Conservation (phyloP, 2,113 vertebrate genomes). For the Telmatochromis sp. region DNA sequence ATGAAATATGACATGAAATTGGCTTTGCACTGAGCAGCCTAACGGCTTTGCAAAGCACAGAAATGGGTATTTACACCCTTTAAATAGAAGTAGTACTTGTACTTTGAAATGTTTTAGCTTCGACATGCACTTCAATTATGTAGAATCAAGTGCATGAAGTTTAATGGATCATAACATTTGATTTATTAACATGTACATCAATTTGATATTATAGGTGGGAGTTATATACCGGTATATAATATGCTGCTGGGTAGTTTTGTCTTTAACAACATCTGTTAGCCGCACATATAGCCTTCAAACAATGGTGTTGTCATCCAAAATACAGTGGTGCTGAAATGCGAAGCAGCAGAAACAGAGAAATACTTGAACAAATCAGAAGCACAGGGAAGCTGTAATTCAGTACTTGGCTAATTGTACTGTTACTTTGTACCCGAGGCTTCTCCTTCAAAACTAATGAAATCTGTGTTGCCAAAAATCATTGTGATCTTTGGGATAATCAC, state of each 20-base stretch:
- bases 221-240: not conserved
- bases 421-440: not conserved
- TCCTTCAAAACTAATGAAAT: not conserved
- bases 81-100: not conserved
- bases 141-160: not conserved
- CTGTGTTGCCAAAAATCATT: not conserved
- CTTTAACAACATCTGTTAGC: not conserved
- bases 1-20: not conserved
- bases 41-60: not conserved
- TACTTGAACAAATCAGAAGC: not conserved
- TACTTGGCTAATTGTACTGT: not conserved
- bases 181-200: not conserved
- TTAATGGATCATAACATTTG: not conserved
- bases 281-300: not conserved
- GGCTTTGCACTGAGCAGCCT: not conserved
- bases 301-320: not conserved
- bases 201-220: not conserved
- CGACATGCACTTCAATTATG: not conserved
- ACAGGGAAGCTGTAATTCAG: not conserved
- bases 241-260: not conserved
- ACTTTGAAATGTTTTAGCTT: not conserved
- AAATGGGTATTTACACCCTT: not conserved
- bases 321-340: not conserved
- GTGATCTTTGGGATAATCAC: not conserved
- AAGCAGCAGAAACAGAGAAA: not conserved